phyloP scores from a whole-genome alignment of 2,113 vertebrate species.

The Sinocyclocheilus rhinocerous region DNA sequence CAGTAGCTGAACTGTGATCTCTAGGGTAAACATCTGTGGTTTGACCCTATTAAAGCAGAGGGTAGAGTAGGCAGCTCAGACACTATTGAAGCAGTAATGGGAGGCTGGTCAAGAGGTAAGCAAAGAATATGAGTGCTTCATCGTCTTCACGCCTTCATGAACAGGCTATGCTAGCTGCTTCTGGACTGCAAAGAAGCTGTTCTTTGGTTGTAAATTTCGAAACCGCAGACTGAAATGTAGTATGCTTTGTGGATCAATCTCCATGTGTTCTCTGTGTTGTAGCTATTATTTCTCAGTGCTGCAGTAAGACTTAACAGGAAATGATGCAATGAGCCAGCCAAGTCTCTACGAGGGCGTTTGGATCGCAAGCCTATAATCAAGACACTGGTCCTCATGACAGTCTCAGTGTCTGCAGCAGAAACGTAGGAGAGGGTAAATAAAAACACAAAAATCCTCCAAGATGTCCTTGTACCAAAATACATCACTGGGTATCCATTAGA shows the following conservation, averaged over 20 bases:
- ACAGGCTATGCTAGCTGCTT: constrained; percentile 41
- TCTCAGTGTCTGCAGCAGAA: constrained; percentile 28
- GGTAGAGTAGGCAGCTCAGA: constrained; percentile 23
- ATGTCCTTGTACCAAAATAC: background rate
- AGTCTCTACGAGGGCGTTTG: constrained; percentile 41
- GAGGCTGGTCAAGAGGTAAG: constrained; percentile 33
- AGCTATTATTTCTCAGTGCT: constrained; percentile 12
- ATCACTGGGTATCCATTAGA: constrained; percentile 25
- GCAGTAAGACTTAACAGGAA: constrained; percentile 49
- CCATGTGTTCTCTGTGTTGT: background rate
- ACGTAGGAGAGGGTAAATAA: constrained; percentile 27
- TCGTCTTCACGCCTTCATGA: constrained; percentile 45
- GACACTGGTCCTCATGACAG: constrained; percentile 34
- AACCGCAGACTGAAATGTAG: background rate
- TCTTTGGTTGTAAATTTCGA: background rate
- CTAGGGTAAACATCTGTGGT: constrained; percentile 43
- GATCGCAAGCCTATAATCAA: constrained; percentile 51
- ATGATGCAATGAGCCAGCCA: constrained; percentile 53
- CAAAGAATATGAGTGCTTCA: constrained; percentile 4
- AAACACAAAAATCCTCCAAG: constrained; percentile 33
- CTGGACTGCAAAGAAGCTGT: background rate
- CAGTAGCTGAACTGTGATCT: background rate
- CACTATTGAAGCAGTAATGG: constrained; percentile 7
- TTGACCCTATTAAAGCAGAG: constrained; percentile 51
- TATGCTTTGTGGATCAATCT: background rate